Base-by-base conservation (phyloP, 2,113 vertebrate species). In the Silurus glanis region DNA sequence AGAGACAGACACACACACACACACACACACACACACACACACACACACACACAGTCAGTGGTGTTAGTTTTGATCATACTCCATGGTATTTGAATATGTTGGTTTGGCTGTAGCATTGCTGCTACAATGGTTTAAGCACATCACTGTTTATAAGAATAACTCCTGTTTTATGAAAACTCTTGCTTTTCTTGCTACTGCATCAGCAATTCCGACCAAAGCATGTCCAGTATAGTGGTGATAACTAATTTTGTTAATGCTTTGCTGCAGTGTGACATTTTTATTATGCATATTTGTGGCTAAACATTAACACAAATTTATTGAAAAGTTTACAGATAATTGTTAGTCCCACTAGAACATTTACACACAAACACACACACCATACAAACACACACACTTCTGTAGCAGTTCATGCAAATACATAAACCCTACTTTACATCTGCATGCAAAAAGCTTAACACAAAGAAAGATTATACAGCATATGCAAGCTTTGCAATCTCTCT, bases 101-200 rank as follows among this genome's bases (percentile, higher is more conserved):
- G 88, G 83, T 89, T 85, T 93, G 92, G 91, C 93, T 80, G 90
- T 84, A 91, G 88, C 87, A 80, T 90, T 91, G 90, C 92, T 92
- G 69, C 91, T 89, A 93, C 91, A 92, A 93, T 94, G 93, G 92
- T 94, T 94, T 94, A 86, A 91, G 94, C 93, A 94, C 92, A 94
- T 93, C 94, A 88, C 90, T 89, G 88, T 94, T 94, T 94, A 94
- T 94, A 91, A 92, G 90, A 92, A 93, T 94, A 94, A 94, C 93
- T 93, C 93, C 92, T 94, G 93, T 90, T 92, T 94, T 93, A 94
- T 94, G 94, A 95, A 92, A 93, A 93, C 93, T 93, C 91, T 91
- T 93, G 92, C 93, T 93, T 94, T 94, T 93, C 14, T 91, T 92
- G 94, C 93, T 90, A 79, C 93, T 92, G 89, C 23, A 55, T 75